Conservation (phyloP, 1,140 invertebrate genomes). For the Microvelia longipes region DNA sequence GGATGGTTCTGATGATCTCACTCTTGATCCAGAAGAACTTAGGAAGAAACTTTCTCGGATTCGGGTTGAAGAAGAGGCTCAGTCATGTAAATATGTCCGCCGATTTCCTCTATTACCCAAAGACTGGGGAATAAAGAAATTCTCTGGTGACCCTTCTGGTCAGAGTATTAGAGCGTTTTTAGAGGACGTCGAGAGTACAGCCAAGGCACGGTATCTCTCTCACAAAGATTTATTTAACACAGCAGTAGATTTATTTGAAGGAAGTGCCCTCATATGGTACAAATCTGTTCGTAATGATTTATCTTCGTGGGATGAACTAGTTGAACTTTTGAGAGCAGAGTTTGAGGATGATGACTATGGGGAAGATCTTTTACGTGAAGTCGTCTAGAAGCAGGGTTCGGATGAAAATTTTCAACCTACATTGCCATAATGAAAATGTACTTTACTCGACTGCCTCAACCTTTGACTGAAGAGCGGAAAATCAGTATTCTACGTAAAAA, state of each 20-base stretch:
- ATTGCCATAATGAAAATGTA: background rate
- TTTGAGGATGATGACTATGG: background rate
- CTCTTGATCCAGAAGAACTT: background rate
- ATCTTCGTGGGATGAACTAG: background rate
- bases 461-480: background rate
- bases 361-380: background rate
- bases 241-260: background rate
- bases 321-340: background rate
- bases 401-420: background rate
- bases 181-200: background rate
- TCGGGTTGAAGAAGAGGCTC: background rate
- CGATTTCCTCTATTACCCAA: background rate
- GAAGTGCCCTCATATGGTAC: background rate
- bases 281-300: background rate
- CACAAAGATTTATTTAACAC: background rate
- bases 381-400: background rate
- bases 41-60: background rate
- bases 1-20: background rate
- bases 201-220: background rate
- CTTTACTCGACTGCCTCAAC: background rate
- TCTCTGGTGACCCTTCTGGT: background rate
- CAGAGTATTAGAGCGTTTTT: background rate
- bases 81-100: background rate
- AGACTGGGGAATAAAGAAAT: background rate
- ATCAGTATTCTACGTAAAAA: background rate